phyloP scores from a whole-genome alignment of 2,113 vertebrate genomes.

The Bos indicus region DNA sequence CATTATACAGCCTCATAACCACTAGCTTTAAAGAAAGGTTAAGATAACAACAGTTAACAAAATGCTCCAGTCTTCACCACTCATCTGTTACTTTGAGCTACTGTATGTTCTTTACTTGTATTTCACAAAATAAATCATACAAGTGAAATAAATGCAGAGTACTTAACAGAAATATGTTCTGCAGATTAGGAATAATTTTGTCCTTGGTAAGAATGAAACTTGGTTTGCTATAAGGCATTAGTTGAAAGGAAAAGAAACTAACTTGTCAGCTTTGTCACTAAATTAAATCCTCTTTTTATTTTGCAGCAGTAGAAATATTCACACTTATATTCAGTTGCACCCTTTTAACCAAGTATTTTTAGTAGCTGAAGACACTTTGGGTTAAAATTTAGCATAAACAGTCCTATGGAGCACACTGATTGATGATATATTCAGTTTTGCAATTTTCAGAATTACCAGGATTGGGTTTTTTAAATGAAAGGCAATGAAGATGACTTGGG shows the following conservation, averaged over 20 bases:
- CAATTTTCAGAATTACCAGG: constrained; percentile 3
- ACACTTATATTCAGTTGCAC: neutral
- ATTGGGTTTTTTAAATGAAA: neutral
- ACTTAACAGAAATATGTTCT: neutral
- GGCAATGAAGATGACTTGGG: neutral
- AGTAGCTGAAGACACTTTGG: neutral
- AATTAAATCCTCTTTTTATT: neutral
- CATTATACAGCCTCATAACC: neutral
- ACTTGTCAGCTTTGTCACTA: neutral
- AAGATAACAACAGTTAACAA: neutral
- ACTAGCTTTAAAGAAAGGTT: neutral
- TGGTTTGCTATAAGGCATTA: neutral
- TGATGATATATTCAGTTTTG: neutral
- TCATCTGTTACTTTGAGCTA: neutral
- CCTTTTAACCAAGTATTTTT: neutral
- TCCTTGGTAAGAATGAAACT: neutral
- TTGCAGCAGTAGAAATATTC: neutral
- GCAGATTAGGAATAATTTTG: neutral
- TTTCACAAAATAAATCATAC: neutral
- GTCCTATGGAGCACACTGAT: neutral
- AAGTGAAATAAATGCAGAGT: neutral
- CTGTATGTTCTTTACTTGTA: neutral
- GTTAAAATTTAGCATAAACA: neutral
- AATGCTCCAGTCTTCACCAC: neutral
- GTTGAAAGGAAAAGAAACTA: neutral